Base-by-base conservation (phyloP, 2,888 invertebrate species). In the Andrena trimmerana region DNA sequence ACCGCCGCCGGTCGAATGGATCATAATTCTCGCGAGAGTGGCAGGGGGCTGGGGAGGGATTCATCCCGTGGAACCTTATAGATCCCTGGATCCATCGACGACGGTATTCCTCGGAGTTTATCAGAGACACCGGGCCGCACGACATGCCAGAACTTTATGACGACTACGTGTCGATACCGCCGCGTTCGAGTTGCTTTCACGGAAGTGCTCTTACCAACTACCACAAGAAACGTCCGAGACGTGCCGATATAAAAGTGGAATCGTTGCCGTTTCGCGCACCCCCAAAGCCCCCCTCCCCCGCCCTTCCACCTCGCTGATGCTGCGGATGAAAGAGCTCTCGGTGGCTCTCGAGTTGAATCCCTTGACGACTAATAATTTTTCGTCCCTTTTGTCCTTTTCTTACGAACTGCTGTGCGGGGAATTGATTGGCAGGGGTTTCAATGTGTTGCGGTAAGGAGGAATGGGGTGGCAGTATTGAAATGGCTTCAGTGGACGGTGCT, bases 81-180 rank as follows among this genome's bases (percentile, higher is more conserved):
- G 42, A 24, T 52, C 48, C 48, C 16, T 52, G 57, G 66, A 77
- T 74, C 62, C 78, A 52, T 65, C 60, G 31, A 24, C 42, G 66
- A 42, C 62, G 67, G 42, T 54, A 52, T 72, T 68, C 62, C 50
- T 3, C 0, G 8, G 73, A 78, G 74, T 80, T 86, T 82, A 78
- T 78, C 86, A 78, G 75, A 60, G 62, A 69, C 57, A 74, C 33
- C 67, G 62, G 42, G 42, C 65, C 36, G 63, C 50, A 68, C 78
- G 78, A 85, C 69, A 75, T 57, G 73, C 42, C 77, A 65, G 68
- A 66, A 86, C 75, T 86, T 87, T 75, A 84, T 65, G 80, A 82
- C 68, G 70, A 60, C 29, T 80, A 81, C 78, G 66, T 81, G 78
- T 78, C 81, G 78, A 73, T 68, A 60, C 71, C 50, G 60, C 48